These are phyloP conservation scores for Lepidochrysops patricia DNA, from an alignment of 2,888 invertebrate species.

Conservation along the genomic window DNA sequence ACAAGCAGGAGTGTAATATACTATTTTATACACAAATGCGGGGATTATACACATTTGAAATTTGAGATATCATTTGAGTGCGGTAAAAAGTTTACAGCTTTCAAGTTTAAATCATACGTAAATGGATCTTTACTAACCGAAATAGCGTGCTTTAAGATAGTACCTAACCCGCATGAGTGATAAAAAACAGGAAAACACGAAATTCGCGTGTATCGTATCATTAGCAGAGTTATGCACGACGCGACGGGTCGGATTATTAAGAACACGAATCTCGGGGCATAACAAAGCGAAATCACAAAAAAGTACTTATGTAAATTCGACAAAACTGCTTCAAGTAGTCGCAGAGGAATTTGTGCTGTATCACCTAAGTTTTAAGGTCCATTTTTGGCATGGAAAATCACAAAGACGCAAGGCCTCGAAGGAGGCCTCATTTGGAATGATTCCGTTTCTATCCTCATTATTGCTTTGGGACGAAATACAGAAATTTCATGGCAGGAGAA, in stretches of 20 bases:
- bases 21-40: too few relatives aligned
- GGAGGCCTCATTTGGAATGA: slow-evolving; percentile 16
- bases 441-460: slow-evolving; percentile 17
- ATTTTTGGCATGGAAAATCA: background rate
- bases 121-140: too few relatives aligned
- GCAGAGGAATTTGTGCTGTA: background rate
- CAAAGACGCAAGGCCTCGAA: slow-evolving; percentile 11
- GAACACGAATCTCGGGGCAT: slow-evolving; percentile 13
- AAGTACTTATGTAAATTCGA: slow-evolving; percentile 17
- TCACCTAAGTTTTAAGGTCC: background rate
- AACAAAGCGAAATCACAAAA: slow-evolving; percentile 19
- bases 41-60: too few relatives aligned
- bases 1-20: too few relatives aligned
- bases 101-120: too few relatives aligned
- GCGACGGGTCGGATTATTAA: slow-evolving; percentile 15
- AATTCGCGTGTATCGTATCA: slow-evolving; percentile 5
- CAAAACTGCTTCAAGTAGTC: background rate
- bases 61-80: too few relatives aligned
- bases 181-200: background rate
- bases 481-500: slow-evolving; percentile 11
- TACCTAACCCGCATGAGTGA: too few relatives aligned
- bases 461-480: slow-evolving; percentile 15
- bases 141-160: too few relatives aligned
- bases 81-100: too few relatives aligned
- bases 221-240: slow-evolving; percentile 13